These are phyloP conservation scores for Acholoe squamosa DNA, from an alignment of 2,888 invertebrate genomes.

Conservation along the genomic window DNA sequence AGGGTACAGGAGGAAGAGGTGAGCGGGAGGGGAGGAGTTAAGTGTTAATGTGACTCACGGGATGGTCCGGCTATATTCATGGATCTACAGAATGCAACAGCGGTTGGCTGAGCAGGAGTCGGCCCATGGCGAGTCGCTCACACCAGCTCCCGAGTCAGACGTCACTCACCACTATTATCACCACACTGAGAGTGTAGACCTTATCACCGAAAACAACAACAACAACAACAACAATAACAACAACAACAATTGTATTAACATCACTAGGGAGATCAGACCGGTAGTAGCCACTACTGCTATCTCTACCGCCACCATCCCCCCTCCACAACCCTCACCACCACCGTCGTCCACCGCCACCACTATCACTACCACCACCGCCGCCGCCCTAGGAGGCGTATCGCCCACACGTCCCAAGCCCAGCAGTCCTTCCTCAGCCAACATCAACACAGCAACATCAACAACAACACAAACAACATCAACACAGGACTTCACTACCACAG, in stretches of 20 bases:
- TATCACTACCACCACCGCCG: background rate
- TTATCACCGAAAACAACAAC: background rate
- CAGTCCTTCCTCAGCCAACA: background rate
- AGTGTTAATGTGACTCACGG: background rate
- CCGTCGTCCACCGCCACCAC: background rate
- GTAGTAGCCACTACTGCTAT: too few species aligned
- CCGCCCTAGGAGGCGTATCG: background rate
- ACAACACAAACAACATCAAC: background rate
- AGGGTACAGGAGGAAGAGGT: background rate
- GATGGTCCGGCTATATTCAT: background rate
- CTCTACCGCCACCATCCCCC: background rate
- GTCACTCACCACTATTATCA: too few species aligned
- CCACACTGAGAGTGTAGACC: background rate
- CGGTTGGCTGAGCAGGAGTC: background rate
- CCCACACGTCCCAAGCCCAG: background rate
- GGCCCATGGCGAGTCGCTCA: background rate
- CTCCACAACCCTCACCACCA: background rate
- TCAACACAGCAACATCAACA: background rate
- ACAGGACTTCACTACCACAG: background rate
- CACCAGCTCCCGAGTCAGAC: too few species aligned
- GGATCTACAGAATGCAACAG: conserved; percentile 29
- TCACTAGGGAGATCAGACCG: too few species aligned
- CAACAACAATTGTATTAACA: too few species aligned
- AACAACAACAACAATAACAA: background rate
- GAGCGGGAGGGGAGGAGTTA: background rate